These are phyloP conservation scores for Rhizoglyphus robini DNA, from an alignment of 1,140 invertebrate genomes.

Conservation along the genomic window DNA sequence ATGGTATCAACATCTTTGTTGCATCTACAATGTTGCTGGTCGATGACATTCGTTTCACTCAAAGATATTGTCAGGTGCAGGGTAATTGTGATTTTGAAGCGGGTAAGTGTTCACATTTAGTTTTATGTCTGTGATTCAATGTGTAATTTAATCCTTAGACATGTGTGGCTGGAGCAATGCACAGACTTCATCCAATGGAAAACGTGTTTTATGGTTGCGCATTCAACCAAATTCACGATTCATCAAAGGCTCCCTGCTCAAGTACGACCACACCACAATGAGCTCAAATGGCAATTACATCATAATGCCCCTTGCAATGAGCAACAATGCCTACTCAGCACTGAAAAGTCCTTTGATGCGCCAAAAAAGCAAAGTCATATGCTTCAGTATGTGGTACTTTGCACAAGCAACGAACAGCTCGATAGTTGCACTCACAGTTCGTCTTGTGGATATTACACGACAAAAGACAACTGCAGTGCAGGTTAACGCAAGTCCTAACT, in stretches of 20 bases:
- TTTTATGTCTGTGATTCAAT: not conserved
- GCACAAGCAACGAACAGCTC: not conserved
- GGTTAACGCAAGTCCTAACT: not conserved
- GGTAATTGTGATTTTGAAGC: slow-evolving; percentile 27
- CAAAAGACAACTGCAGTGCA: not conserved
- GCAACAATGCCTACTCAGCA: not conserved
- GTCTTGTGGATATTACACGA: not conserved
- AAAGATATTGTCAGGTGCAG: not conserved
- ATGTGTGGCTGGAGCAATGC: slow-evolving; percentile 25
- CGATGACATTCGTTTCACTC: not conserved
- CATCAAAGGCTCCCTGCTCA: not conserved
- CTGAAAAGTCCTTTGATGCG: not conserved
- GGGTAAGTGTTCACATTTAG: not conserved
- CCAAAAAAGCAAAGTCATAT: not conserved
- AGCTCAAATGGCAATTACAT: not conserved
- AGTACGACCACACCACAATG: not conserved
- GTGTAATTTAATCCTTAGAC: not conserved
- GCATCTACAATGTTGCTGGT: not conserved
- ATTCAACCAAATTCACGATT: not conserved
- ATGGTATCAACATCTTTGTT: not conserved
- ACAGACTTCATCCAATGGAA: not conserved
- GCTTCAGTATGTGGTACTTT: slow-evolving; percentile 4
- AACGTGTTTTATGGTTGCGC: not conserved
- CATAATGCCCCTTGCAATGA: not conserved
- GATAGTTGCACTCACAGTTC: not conserved